Base-by-base conservation (phyloP, 2,797 vertebrate species). In the Glossophaga mutica region DNA sequence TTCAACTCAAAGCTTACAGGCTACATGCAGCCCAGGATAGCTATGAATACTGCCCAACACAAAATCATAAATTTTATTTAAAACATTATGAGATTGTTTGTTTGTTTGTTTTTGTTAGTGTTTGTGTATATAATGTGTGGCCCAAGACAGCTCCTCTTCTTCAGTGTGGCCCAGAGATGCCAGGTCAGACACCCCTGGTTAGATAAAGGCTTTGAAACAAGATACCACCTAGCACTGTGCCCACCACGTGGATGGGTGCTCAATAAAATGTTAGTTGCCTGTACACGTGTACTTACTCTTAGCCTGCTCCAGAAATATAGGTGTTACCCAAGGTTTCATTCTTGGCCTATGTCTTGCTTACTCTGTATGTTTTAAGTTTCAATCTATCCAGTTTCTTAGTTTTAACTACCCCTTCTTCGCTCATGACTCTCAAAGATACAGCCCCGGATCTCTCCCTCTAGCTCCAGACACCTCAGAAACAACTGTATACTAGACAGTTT, bases 171-270 rank as follows among this genome's bases (percentile, higher is more conserved):
- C 10, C 57, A 59, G 24, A 59, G 24, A 59, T 5, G 24, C 57
- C 26, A 59, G 57, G 11, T 14, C 5, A 10, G 57, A 59, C 57
- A 59, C 4, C 26, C 26, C 57, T 59, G 26, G 57, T 59, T 52
- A 70, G 82, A 18, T 67, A 37, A 92, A 94, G 81, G 9, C 59
- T 87, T 83, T 93, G 39, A 91, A 95, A 86, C 76, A 44, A 84
- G 44, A 44, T 29, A 83, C 42, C 42, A 9, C 34, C 34, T 87
- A 48, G 42, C 14, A 39, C 5, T 48, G n/a, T 84, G 44, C 39
- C 68, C 19, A 59, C 21, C 37, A 46, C 9, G 16, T 19, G 26
- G 34, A 81, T 9, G 21, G 16, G 7, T 87, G 52, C 24, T 90
- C 18, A 59, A 29, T 94, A 85, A 92, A 50, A 52, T 90, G 19